These are phyloP conservation scores for Sapayoa aenigma DNA, from an alignment of 2,113 vertebrate genomes.

Conservation along the genomic window DNA sequence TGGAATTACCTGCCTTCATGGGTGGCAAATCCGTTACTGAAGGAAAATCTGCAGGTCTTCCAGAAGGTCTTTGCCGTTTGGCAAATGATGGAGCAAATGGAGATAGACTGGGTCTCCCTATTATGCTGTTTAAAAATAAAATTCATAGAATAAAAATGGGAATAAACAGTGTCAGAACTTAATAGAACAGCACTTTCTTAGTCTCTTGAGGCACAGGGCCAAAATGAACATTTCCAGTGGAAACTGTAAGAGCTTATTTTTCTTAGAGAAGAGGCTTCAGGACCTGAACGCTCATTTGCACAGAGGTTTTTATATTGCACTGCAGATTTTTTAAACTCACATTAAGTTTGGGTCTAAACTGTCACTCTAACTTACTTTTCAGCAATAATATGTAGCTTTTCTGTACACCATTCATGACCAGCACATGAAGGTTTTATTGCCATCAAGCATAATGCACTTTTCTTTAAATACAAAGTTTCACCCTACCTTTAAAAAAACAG, in stretches of 20 bases:
- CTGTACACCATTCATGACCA: accelerated
- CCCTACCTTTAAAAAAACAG: background rate
- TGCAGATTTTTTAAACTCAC: background rate
- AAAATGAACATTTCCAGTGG: background rate
- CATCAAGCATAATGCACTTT: background rate
- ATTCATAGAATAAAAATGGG: background rate
- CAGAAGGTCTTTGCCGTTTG: background rate
- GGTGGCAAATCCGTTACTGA: background rate
- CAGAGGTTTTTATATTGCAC: background rate
- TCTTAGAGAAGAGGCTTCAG: background rate
- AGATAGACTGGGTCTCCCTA: background rate
- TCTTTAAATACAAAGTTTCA: background rate
- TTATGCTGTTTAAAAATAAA: background rate
- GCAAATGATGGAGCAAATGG: background rate
- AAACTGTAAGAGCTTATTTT: background rate
- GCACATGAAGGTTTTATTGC: background rate
- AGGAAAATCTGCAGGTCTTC: background rate
- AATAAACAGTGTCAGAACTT: background rate
- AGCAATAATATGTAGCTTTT: background rate
- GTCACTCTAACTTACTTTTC: background rate
- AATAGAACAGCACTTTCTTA: background rate
- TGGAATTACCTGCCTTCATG: background rate
- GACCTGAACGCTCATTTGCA: background rate
- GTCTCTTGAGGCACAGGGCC: background rate
- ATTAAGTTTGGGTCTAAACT: background rate